phyloP scores from a whole-genome alignment of 35 echinoderm and acorn worm genomes.

The Nesometra sesokonis region DNA sequence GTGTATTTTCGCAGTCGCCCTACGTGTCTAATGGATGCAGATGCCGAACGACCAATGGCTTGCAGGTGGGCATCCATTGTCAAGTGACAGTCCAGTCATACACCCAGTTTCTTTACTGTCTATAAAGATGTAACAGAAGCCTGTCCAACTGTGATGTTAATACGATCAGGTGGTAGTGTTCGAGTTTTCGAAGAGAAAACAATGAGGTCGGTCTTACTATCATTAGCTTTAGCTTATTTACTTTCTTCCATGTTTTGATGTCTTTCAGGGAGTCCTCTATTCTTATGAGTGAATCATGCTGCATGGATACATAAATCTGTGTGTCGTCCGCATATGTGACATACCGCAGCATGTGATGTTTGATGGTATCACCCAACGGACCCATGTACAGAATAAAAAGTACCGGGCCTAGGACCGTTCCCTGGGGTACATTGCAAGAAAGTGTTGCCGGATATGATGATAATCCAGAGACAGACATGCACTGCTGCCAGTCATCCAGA shows the following conservation, averaged over 20 bases:
- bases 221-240: not conserved
- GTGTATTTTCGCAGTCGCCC: too few relatives aligned
- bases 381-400: not conserved
- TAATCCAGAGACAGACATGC: not conserved
- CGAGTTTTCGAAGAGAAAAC: not conserved
- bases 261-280: not conserved
- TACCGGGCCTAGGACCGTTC: not conserved
- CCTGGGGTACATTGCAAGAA: not conserved
- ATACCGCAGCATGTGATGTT: not conserved
- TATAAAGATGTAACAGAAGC: too few relatives aligned
- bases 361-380: not conserved
- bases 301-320: not conserved
- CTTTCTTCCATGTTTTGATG: not conserved
- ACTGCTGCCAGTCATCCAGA: not conserved
- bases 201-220: not conserved
- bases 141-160: too few relatives aligned
- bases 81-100: too few relatives aligned
- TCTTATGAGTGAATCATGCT: not conserved
- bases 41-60: too few relatives aligned
- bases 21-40: too few relatives aligned
- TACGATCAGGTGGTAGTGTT: not conserved
- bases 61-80: too few relatives aligned
- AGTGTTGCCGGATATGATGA: not conserved
- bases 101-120: too few relatives aligned
- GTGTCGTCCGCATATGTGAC: not conserved